Evolutionary conservation across 2,113 vertebrate genomes (phyloP).

Genomic region (Phyllopteryx taeniolatus): DNA sequence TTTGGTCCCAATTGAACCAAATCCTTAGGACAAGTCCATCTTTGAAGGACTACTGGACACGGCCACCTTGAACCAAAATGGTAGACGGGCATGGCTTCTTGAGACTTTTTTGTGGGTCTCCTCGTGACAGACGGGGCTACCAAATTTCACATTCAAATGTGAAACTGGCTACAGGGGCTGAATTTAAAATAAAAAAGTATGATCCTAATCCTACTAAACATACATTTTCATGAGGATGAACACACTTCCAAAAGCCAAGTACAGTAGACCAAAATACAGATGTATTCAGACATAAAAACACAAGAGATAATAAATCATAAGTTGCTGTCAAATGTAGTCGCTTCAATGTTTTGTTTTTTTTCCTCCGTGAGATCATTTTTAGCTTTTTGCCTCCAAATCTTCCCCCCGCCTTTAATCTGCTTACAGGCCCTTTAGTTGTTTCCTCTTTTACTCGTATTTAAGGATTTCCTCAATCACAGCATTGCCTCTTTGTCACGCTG

Average conservation of each 20-base stretch:
- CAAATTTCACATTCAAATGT: background rate
- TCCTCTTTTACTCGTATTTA: slow-evolving; percentile 15
- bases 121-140: background rate
- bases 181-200: background rate
- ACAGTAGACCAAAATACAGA: background rate
- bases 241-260: background rate
- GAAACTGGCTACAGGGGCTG: background rate
- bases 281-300: background rate
- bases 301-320: background rate
- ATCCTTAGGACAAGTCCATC: too few species aligned
- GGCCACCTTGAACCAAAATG: too few species aligned
- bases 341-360: background rate
- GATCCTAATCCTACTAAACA: background rate
- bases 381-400: slow-evolving; percentile 1
- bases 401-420: slow-evolving; percentile 11
- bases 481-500: slow-evolving; percentile 18
- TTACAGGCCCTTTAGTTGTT: slow-evolving; percentile 18
- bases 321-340: background rate
- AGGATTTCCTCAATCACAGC: slow-evolving; percentile 38
- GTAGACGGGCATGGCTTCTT: background rate
- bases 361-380: background rate
- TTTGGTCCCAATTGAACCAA: too few species aligned
- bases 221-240: background rate
- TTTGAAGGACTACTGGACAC: too few species aligned
- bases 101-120: background rate